Evolutionary conservation across 2,113 vertebrate genomes (phyloP).

Genomic region (Corvus moneduloides): DNA sequence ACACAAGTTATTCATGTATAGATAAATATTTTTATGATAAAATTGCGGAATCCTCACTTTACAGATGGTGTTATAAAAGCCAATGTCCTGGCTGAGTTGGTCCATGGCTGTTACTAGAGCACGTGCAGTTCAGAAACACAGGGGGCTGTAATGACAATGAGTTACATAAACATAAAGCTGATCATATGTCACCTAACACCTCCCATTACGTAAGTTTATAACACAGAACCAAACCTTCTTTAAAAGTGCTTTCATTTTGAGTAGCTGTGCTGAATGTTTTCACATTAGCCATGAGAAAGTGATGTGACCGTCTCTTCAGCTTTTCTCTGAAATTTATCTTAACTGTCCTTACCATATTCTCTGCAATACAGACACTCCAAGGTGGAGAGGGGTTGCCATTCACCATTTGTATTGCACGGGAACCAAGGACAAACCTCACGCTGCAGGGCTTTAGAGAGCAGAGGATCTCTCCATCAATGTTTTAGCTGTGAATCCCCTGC

Average conservation of each 20-base stretch:
- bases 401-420: rapidly evolving
- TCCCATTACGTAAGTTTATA: neutral
- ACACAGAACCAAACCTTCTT: neutral
- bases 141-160: neutral
- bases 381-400: neutral
- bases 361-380: neutral
- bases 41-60: neutral
- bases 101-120: neutral
- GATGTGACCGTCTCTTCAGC: neutral
- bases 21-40: neutral
- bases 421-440: neutral
- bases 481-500: neutral
- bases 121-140: neutral
- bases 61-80: neutral
- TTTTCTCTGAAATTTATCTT: neutral
- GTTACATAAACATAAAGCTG: neutral
- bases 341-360: neutral
- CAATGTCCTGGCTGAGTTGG: neutral
- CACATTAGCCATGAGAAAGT: neutral
- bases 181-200: neutral
- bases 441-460: neutral
- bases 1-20: neutral
- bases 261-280: neutral
- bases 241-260: neutral
- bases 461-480: neutral